Evolutionary conservation across 2,888 invertebrate genomes (phyloP), one percentile per base, ranked within the genome.

Genomic region (Petrolisthes manimaculis): DNA sequence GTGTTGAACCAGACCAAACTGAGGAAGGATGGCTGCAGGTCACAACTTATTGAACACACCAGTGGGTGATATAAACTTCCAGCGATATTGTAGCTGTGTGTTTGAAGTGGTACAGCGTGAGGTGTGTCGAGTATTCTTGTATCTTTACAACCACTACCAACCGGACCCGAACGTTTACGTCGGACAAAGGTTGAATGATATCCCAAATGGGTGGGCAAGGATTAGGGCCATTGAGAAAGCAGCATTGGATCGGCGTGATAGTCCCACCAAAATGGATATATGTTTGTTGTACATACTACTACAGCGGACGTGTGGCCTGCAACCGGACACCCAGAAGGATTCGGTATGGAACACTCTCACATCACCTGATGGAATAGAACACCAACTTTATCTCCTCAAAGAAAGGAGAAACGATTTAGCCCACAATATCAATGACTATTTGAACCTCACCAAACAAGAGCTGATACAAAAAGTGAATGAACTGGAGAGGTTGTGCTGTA

Each of bases 291-390:
- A 71, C n/a, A 71, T 71, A 18, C n/a, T 71, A 18, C 71, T 71
- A n/a, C 71, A 71, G n/a, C 71, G n/a, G n/a, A 71, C 71, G 8
- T 71, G 71, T 71, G 71, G 71, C 71, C n/a, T 71, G 71, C 9
- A 71, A 18, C 71, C 71, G 5, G 71, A 71, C n/a, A n/a, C 71
- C 8, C 12, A 6, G 9, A 12, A n/a, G 8, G 71, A 71, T 18
- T 71, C 71, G n/a, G 71, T 71, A n/a, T 71, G 71, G 71, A 71
- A 71, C n/a, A 71, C 5, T n/a, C 71, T n/a, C 8, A 71, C 71
- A 12, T 18, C 71, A n/a, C 9, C 9, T 12, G 71, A 12, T 5
- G n/a, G 71, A 5, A 12, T 71, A 5, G 71, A 71, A n/a, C 71
- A 71, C n/a, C 8, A 18, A 71, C 71, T 71, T 8, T 71, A 71